These are phyloP conservation scores for Glyptemys insculpta DNA, from an alignment of 2,797 vertebrate species.

Conservation along the genomic window DNA sequence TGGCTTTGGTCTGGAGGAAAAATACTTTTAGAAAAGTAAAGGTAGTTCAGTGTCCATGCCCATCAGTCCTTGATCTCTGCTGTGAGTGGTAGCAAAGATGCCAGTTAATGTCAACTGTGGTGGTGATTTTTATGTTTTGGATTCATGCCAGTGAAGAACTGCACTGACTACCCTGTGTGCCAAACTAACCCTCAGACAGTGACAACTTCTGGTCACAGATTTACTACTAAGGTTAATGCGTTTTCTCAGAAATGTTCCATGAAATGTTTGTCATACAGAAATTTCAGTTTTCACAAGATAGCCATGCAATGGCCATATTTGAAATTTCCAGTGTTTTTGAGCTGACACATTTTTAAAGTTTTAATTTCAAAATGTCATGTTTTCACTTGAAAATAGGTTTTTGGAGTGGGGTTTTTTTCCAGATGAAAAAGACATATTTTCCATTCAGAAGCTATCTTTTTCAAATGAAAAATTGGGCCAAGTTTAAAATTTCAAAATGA, in stretches of 20 bases:
- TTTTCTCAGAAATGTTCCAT: background rate
- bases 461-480: background rate
- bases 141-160: background rate
- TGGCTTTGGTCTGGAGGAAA: background rate
- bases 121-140: background rate
- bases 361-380: background rate
- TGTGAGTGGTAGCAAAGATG: background rate
- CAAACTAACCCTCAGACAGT: background rate
- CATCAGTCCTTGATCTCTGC: background rate
- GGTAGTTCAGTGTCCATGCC: accelerated
- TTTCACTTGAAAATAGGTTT: background rate
- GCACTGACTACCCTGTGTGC: background rate
- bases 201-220: background rate
- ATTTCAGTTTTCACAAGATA: accelerated
- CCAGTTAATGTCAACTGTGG: background rate
- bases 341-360: background rate
- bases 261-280: background rate
- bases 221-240: background rate
- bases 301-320: background rate
- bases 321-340: accelerated
- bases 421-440: background rate
- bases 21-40: background rate
- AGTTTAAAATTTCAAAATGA: background rate
- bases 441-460: background rate
- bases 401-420: background rate